These are phyloP conservation scores for Osmoderma eremita DNA, from an alignment of 2,888 invertebrate species.

Conservation along the genomic window DNA sequence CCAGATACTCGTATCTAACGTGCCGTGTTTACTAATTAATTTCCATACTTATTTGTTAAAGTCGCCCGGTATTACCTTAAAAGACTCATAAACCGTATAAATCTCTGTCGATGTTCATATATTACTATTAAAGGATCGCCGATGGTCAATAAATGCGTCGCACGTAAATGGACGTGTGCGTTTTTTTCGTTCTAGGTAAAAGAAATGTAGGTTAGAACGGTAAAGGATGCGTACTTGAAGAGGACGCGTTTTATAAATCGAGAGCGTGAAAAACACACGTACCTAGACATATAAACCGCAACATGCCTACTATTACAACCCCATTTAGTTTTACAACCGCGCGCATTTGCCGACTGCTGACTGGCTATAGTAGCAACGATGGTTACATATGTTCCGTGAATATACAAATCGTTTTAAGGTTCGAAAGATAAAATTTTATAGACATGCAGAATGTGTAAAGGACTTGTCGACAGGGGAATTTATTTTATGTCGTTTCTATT, in stretches of 20 bases:
- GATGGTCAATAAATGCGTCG: no score
- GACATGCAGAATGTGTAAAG: no score
- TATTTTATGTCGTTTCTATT: no score
- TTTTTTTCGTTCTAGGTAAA: background rate
- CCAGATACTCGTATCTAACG: background rate
- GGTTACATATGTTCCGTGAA: no score
- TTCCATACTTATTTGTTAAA: background rate
- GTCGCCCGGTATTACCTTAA: no score
- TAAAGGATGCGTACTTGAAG: slow-evolving; percentile 23
- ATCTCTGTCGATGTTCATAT: slow-evolving; percentile 6
- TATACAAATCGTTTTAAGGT: no score
- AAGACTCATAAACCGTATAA: slow-evolving; percentile 12
- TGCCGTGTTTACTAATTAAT: slow-evolving; percentile 18
- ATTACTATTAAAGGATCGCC: slow-evolving; percentile 13
- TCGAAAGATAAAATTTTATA: no score
- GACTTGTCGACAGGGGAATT: no score
- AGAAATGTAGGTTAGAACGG: slow-evolving; percentile 31
- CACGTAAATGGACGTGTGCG: no score
- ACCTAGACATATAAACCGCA: background rate
- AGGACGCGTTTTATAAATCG: slow-evolving; percentile 27
- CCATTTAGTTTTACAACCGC: slow-evolving; percentile 1
- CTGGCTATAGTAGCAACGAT: no score
- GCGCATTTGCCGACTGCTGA: no score
- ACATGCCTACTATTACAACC: slow-evolving; percentile 17
- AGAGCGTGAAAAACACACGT: slow-evolving; percentile 13